Conservation (phyloP, 2,888 invertebrate genomes). For the Euclidia mi region DNA sequence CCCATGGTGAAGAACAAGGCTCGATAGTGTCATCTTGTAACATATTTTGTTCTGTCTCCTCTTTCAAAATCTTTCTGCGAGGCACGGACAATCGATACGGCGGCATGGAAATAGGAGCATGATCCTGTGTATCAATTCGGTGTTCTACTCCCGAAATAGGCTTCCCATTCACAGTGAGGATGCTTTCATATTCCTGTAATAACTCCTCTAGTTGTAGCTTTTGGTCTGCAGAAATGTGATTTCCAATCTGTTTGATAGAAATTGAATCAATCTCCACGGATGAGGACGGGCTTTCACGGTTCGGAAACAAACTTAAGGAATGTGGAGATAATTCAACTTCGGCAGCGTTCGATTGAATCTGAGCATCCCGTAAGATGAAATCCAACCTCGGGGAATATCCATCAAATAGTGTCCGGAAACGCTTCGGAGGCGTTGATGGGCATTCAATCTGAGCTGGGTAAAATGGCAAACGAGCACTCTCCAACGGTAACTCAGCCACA, state of each 20-base stretch:
- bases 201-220: neutral
- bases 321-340: neutral
- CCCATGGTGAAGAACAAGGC: constrained; percentile 5
- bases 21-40: constrained; percentile 4
- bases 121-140: neutral
- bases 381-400: too few species aligned
- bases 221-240: too few species aligned
- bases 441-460: too few species aligned
- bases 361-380: too few species aligned
- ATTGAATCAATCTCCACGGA: neutral
- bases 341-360: neutral
- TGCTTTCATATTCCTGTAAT: neutral
- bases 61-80: neutral
- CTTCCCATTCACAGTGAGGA: neutral
- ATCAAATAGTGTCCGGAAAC: too few species aligned
- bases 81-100: constrained; percentile 4
- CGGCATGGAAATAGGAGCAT: constrained; percentile 3
- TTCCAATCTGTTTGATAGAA: too few species aligned
- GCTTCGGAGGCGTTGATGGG: too few species aligned
- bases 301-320: neutral
- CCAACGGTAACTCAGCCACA: too few species aligned
- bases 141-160: neutral
- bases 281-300: neutral
- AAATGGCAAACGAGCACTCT: too few species aligned
- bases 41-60: constrained; percentile 10